Base-by-base conservation (phyloP, 2,113 vertebrate genomes). In the Anser cygnoides region DNA sequence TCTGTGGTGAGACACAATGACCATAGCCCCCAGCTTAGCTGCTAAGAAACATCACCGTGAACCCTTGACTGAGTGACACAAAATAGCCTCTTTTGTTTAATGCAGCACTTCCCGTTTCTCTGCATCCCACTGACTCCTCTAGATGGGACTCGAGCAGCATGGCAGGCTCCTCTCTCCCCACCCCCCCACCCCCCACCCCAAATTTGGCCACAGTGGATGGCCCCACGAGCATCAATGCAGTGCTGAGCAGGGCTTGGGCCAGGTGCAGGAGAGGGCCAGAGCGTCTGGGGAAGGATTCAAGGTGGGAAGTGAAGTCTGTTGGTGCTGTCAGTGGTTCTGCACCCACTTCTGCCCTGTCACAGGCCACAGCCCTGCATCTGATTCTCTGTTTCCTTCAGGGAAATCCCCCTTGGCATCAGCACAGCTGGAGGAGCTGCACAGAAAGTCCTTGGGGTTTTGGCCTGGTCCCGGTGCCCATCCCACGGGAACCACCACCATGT, bases 311-410 rank as follows among this genome's bases (percentile, higher is more conserved):
- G 13, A 49, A 52, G 44, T 9, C 37, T 18, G 35, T 29, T 25
- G 9, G 62, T 29, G 28, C 20, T 52, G 35, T 6, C 44, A 35
- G 31, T 39, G 35, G 37, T 39, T 25, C 46, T 63, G 46, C 35
- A 31, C 28, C 29, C 50, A 28, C 44, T 41, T 52, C 35, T 55
- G 28, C 20, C 54, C 59, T 37, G 31, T 46, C 31, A 15, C 33
- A 18, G 79, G 62, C 50, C n/a, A 18, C 4, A 6, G 46, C n/a
- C 23, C 20, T 0, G 0, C 10, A 10, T 55, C 46, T 70, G 17
- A 3, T 52, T 17, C 9, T 8, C 18, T 4, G 6, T n/a, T 58
- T 66, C 11, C 13, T 62, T 67, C 61, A 46, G 49, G 35, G 61
- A 66, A 49, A 44, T 22, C 72, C 26, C n/a, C 16, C 13, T 57